Base-by-base conservation (phyloP, 2,113 vertebrate species). In the Anseranas semipalmata region DNA sequence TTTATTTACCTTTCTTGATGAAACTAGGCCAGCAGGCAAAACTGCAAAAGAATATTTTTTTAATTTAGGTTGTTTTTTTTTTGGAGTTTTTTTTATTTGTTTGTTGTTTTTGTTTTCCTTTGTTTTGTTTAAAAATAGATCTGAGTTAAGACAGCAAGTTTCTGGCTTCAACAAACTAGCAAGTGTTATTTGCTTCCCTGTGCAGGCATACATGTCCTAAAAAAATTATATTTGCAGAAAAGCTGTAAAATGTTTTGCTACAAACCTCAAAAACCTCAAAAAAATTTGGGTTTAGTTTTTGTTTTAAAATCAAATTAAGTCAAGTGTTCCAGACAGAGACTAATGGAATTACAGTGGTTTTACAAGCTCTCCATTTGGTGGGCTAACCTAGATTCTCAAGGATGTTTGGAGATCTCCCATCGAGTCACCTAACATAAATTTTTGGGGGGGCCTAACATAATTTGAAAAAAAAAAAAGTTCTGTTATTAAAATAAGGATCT, bases 1-100 rank as follows among this genome's bases (percentile, higher is more conserved):
- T 86, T 89, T 22, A 84, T 95, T 94, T 73, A 60, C 27, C 45
- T 60, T 93, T 93, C 93, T 52, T 78, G 68, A n/a, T 63, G 37
- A 94, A 93, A 87, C 50, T 74, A 86, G 79, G 62, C 68, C 81
- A 95, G 14, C 15, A 90, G 63, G 46, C 37, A 87, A 30, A 82
- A 59, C 15, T 55, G 73, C n/a, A n/a, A n/a, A n/a, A n/a, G n/a
- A n/a, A n/a, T n/a, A n/a, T n/a, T n/a, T n/a, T n/a, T n/a, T n/a
- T n/a, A n/a, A n/a, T n/a, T n/a, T n/a, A 48, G 46, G 46, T 48
- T 48, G 46, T 21, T 48, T 19, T 9, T 46, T 19, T 20, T 46
- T 18, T 46, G 46, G 39, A 76, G 8, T 2, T 11, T 14, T 45
- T 41, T 71, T 41, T 37, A 4, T 30, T 56, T 28, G 35, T 70